phyloP scores from a whole-genome alignment of 2,797 vertebrate genomes.

The Dicrostonyx torquatus region DNA sequence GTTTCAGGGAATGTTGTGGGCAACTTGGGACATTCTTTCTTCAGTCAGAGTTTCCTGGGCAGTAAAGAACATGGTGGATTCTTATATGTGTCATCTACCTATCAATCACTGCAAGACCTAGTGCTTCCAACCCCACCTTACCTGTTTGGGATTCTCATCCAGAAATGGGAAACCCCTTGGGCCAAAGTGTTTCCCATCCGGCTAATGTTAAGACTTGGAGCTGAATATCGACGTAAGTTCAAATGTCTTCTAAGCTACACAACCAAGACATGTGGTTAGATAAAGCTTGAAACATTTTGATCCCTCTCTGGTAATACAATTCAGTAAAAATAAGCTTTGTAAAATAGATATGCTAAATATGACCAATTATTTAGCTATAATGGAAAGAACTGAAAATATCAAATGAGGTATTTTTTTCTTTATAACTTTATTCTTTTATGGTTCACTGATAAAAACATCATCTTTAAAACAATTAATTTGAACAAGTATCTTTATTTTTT shows the following conservation, averaged over 20 bases:
- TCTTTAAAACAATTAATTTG: conserved; percentile 31
- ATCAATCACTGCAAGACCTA: conserved; percentile 97
- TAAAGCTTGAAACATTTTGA: neutral
- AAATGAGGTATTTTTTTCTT: conserved; percentile 50
- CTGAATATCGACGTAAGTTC: conserved; percentile 97
- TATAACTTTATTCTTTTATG: conserved; percentile 41
- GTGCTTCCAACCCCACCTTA: conserved; percentile 96
- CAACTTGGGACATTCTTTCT: conserved; percentile 98
- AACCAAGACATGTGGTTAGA: neutral
- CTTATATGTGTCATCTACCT: conserved; percentile 95
- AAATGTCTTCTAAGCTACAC: neutral
- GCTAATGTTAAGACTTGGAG: conserved; percentile 97
- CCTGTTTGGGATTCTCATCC: conserved; percentile 97
- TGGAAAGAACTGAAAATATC: neutral
- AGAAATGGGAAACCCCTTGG: conserved; percentile 99
- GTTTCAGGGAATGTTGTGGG: conserved; percentile 93
- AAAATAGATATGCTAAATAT: conserved; percentile 52
- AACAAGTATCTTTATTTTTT: conserved; percentile 39
- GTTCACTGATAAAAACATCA: conserved; percentile 10
- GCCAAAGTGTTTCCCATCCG: conserved; percentile 99
- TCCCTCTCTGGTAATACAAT: neutral
- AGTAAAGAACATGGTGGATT: conserved; percentile 98
- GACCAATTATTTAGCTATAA: neutral
- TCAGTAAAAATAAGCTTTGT: conserved; percentile 46
- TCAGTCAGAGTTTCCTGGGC: conserved; percentile 97